phyloP scores from a whole-genome alignment of 2,888 invertebrate genomes.

The Aporophyla nigra region DNA sequence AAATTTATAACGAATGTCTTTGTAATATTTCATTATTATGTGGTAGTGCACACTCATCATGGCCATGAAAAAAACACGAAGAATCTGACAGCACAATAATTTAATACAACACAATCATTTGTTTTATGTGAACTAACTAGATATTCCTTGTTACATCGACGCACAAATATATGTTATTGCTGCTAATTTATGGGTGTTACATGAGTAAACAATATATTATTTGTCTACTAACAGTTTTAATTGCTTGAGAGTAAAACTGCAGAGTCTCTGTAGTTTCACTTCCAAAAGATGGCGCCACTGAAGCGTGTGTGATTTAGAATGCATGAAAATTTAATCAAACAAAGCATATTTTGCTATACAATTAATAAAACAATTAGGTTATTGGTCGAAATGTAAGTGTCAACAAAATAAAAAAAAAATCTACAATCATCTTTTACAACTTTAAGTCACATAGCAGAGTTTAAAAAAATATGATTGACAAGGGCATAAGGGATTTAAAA shows the following conservation, averaged over 20 bases:
- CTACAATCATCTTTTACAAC: background rate
- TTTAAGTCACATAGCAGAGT: background rate
- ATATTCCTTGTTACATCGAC: conserved; percentile 41
- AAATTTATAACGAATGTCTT: too few species aligned
- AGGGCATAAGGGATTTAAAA: background rate
- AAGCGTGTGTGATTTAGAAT: background rate
- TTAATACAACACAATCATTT: conserved; percentile 73
- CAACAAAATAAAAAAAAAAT: background rate
- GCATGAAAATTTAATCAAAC: background rate
- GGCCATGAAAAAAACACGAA: conserved; percentile 17
- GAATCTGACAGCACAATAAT: conserved; percentile 68
- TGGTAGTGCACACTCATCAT: too few species aligned
- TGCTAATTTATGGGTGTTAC: conserved; percentile 22
- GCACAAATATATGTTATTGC: conserved; percentile 33
- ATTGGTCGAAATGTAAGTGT: background rate
- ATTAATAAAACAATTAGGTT: background rate
- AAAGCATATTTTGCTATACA: background rate
- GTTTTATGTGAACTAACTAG: conserved; percentile 46
- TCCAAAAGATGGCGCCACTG: background rate
- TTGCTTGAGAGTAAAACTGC: conserved; percentile 1
- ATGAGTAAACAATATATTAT: conserved; percentile 1
- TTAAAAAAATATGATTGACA: background rate
- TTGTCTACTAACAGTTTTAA: background rate
- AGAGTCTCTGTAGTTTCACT: conserved; percentile 19
- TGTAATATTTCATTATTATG: too few species aligned